These are phyloP conservation scores for Calameuta idolon DNA, from an alignment of 2,888 invertebrate species.

Conservation along the genomic window DNA sequence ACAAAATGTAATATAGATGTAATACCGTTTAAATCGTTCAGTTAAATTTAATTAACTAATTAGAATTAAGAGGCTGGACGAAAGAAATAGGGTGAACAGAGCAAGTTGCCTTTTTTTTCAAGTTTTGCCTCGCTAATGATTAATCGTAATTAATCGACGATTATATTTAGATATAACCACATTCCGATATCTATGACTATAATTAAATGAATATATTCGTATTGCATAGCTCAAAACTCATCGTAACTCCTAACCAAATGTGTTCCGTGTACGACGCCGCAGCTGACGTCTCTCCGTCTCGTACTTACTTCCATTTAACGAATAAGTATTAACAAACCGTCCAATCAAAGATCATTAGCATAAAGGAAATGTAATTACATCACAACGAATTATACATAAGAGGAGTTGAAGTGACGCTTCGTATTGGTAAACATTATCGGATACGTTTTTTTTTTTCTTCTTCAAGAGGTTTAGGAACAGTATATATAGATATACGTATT, in stretches of 20 bases:
- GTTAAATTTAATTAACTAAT: neutral
- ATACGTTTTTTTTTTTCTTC: slow-evolving; percentile 18
- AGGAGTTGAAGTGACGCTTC: slow-evolving; percentile 12
- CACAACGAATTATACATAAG: slow-evolving; percentile 5
- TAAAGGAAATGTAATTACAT: slow-evolving; percentile 14
- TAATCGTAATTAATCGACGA: neutral
- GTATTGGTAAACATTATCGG: slow-evolving; percentile 14
- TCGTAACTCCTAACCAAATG: slow-evolving; percentile 52
- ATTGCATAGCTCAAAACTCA: slow-evolving; percentile 34
- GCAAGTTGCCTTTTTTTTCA: neutral
- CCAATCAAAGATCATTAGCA: slow-evolving; percentile 45
- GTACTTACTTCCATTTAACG: slow-evolving; percentile 25
- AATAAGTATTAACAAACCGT: slow-evolving; percentile 37
- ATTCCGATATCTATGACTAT: neutral
- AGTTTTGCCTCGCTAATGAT: neutral
- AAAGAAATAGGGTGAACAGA: neutral
- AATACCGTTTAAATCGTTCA: neutral
- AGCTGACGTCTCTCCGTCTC: slow-evolving; percentile 18
- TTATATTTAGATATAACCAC: neutral
- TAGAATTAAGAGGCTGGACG: neutral
- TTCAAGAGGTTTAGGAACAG: slow-evolving; percentile 45
- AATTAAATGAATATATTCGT: neutral
- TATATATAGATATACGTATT: slow-evolving; percentile 30
- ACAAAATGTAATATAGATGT: slow-evolving; percentile 16
- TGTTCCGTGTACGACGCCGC: slow-evolving; percentile 42